Evolutionary conservation across 2,888 invertebrate species (phyloP).

Genomic region (Ceriagrion tenellum): DNA sequence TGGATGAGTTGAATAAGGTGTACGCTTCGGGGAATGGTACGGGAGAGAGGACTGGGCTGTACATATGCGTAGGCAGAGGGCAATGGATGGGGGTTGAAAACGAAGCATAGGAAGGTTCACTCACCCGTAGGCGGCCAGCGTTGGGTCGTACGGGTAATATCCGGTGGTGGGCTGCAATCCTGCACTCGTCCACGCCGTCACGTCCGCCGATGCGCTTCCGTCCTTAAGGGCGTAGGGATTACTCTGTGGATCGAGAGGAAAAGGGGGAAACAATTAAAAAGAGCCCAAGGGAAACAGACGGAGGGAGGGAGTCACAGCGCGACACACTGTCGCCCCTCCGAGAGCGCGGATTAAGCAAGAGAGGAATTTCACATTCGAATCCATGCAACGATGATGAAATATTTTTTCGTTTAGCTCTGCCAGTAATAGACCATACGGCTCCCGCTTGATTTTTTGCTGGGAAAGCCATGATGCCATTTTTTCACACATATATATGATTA

Average conservation of each 20-base stretch:
- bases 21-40: neutral
- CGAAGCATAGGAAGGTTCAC: constrained; percentile 76
- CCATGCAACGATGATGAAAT: neutral
- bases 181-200: constrained; percentile 95
- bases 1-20: neutral
- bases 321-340: neutral
- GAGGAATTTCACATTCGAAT: neutral
- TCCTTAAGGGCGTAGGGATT: constrained; percentile 94
- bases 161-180: constrained; percentile 94
- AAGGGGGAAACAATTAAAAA: constrained; percentile 39
- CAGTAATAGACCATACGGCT: too few species aligned
- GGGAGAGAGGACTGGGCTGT: neutral
- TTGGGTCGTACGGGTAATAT: constrained; percentile 96
- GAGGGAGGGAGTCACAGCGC: neutral
- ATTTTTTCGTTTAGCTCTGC: neutral
- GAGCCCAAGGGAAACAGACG: neutral
- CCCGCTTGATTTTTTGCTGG: neutral
- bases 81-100: neutral
- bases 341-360: neutral
- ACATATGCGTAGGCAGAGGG: neutral
- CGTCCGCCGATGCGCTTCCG: constrained; percentile 88
- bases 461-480: neutral
- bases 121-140: constrained; percentile 96
- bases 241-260: constrained; percentile 83
- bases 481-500: neutral